Base-by-base conservation (phyloP, 1,140 invertebrate genomes). In the Arion vulgaris region DNA sequence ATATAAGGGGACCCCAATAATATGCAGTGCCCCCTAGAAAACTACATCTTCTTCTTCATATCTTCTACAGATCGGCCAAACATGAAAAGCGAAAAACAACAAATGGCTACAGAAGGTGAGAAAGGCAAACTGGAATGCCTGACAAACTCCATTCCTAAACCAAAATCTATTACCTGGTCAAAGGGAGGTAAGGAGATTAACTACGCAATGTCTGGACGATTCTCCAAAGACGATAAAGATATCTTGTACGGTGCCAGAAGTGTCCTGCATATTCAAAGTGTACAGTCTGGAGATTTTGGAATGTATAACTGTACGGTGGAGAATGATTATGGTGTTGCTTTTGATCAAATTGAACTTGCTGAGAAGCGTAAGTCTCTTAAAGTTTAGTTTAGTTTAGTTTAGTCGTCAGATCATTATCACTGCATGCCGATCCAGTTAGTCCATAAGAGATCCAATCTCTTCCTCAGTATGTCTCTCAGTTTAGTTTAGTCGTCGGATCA, bases 281-380 rank as follows among this genome's bases (percentile, higher is more conserved):
- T 96, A 53, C 95, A 95, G 87, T 94, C 95, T 38, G 94, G 94
- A 82, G 96, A 98, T 91, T 98, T 97, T 90, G 97, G 97, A 26
- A 93, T 95, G 84, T 99, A 98, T 93, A 98, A 98, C 93, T 99
- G 98, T 92, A 96, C 97, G 45, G 97, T 98, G 5, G 94, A 95
- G 68, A 99, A 99, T 92, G 95, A 95, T 78, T 98, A 96, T 89
- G 97, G 98, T 34, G 95, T 95, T 49, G 96, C 97, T 89, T 94
- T 95, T 0, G 94, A 96, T 83, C 94, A 96, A 86, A 98, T 99
- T 80, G 94, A 94, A 51, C 93, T 99, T 80, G 95, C 95, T 89
- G 95, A 96, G 86, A 96, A 97, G 93, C 96, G 97, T 98, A 57
- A 95, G 96, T 68, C 11, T n/a, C 45, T 11, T 9, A 11, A 49